Conservation (phyloP, 1,140 invertebrate genomes). For the Solenopsis fugax region DNA sequence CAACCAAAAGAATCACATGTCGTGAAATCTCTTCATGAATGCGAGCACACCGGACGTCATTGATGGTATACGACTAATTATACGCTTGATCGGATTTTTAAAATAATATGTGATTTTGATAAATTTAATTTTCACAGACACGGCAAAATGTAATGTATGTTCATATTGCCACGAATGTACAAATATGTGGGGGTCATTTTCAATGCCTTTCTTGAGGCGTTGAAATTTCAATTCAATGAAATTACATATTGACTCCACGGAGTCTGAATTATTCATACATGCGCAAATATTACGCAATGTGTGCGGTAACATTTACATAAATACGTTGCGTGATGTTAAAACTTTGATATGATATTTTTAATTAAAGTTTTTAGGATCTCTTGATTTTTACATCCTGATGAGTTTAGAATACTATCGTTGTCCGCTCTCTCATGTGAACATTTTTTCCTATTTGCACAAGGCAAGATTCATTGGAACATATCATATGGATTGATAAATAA, state of each 20-base stretch:
- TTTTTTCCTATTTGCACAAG: neutral
- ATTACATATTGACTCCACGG: neutral
- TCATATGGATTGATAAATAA: neutral
- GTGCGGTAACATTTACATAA: neutral
- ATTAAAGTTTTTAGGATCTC: constrained; percentile 19
- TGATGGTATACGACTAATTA: neutral
- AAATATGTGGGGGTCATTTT: neutral
- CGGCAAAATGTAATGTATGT: constrained; percentile 1
- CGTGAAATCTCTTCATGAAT: neutral
- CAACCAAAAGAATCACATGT: neutral
- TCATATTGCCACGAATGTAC: constrained; percentile 28
- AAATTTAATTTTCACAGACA: neutral
- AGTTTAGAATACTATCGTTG: neutral
- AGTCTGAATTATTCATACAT: neutral
- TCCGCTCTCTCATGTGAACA: neutral
- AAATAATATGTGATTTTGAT: neutral
- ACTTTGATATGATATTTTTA: neutral
- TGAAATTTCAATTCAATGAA: neutral
- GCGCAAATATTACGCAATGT: neutral
- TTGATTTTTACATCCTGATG: neutral
- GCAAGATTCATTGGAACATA: neutral
- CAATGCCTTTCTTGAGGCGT: neutral
- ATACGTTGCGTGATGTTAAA: neutral
- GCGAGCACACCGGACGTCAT: neutral
- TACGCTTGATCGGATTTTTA: neutral